phyloP scores from a whole-genome alignment of 30 jellyfish, hydroid and myxozoan genomes.

The Cassiopea xamachana region DNA sequence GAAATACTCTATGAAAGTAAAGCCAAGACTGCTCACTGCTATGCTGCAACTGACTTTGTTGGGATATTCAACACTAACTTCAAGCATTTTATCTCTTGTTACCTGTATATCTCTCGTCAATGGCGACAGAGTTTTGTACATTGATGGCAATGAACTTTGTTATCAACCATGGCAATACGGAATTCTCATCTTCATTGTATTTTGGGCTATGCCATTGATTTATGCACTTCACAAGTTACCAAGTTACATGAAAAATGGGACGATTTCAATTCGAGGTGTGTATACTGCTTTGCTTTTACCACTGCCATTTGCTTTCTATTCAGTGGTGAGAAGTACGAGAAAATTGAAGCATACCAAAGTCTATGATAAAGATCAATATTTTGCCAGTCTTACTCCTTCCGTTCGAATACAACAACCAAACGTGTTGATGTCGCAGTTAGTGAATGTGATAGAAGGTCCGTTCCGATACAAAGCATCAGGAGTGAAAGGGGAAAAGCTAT shows the following conservation, averaged over 20 bases:
- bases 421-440: background rate
- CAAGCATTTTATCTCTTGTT: constrained; percentile 12
- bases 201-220: constrained; percentile 33
- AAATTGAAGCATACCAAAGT: background rate
- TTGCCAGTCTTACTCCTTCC: background rate
- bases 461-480: background rate
- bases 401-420: background rate
- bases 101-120: constrained; percentile 32
- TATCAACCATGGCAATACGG: constrained; percentile 44
- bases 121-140: constrained; percentile 12
- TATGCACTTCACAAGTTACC: background rate
- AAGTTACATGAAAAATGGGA: background rate
- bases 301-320: constrained; percentile 11
- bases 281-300: constrained; percentile 39
- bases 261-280: constrained; percentile 5
- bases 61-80: constrained; percentile 6
- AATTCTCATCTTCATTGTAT: background rate
- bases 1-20: background rate
- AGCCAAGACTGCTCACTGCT: background rate
- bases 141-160: constrained; percentile 26
- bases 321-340: background rate
- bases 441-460: background rate
- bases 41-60: background rate
- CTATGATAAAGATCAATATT: too few species aligned
- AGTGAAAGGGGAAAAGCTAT: background rate